These are phyloP conservation scores for Arctia plantaginis DNA, from an alignment of 2,888 invertebrate species.

Conservation along the genomic window DNA sequence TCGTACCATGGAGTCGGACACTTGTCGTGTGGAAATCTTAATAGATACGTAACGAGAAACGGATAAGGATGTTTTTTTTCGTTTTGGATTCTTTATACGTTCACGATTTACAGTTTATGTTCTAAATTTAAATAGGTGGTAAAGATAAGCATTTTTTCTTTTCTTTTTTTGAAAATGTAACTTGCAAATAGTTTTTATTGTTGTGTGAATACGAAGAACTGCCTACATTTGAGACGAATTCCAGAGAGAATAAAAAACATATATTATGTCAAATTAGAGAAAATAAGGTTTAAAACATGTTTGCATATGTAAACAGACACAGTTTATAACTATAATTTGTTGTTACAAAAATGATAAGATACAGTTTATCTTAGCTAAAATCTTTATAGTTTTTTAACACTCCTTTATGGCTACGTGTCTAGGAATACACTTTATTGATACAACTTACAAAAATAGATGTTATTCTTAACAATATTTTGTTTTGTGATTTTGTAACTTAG, in stretches of 20 bases:
- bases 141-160: not conserved
- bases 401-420: not conserved
- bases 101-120: not conserved
- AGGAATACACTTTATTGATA: not conserved
- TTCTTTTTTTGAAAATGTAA: not conserved
- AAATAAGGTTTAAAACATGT: not conserved
- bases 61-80: conserved; percentile 46
- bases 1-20: conserved; percentile 47
- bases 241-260: not conserved
- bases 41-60: conserved; percentile 53
- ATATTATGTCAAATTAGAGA: not conserved
- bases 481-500: too few relatives aligned
- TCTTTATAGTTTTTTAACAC: too few relatives aligned
- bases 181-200: not conserved
- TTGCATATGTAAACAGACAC: not conserved
- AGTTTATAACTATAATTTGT: not conserved
- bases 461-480: not conserved
- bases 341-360: too few relatives aligned
- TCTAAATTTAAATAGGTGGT: not conserved
- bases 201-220: not conserved
- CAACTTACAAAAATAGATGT: not conserved
- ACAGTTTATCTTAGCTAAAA: too few relatives aligned
- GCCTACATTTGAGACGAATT: not conserved
- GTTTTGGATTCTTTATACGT: conserved; percentile 17
- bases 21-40: conserved; percentile 56